Percentiles rank a stretch among this genome's conserved stretches.
Evolutionary conservation across 2,797 vertebrate species (phyloP).

Genomic region (Caiman crocodilus): DNA sequence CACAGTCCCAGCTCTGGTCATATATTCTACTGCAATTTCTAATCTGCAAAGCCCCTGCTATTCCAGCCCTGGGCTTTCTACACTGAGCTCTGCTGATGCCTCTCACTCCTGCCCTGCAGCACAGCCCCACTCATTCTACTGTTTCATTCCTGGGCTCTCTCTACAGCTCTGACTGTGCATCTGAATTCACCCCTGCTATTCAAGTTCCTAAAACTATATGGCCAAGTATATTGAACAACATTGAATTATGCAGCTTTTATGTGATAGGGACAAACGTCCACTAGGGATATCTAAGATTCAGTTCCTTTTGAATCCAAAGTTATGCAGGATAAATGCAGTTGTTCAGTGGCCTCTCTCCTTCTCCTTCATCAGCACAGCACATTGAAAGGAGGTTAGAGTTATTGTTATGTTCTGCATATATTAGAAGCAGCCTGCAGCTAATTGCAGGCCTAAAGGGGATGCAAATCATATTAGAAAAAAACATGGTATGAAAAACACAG

Average conservation of each 20-base stretch:
- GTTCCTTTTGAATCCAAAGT: background rate
- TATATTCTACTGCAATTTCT: background rate
- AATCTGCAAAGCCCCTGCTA: background rate
- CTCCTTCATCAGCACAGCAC: background rate
- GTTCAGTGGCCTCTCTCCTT: background rate
- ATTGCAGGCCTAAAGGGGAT: constrained; percentile 31
- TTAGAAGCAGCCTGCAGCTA: constrained; percentile 27
- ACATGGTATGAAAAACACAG: constrained; percentile 30
- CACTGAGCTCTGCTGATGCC: background rate
- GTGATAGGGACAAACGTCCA: background rate
- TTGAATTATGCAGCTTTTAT: background rate
- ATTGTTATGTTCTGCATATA: constrained; percentile 17
- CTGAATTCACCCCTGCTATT: background rate
- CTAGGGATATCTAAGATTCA: background rate
- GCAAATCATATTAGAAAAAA: constrained; percentile 46
- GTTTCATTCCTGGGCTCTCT: background rate
- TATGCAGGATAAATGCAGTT: background rate
- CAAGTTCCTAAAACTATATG: background rate
- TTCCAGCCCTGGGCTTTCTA: background rate
- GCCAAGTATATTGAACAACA: background rate
- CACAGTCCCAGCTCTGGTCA: background rate
- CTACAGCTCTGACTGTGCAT: background rate
- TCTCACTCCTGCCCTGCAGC: background rate
- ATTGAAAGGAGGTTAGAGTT: background rate
- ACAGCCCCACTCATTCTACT: background rate